A percentile compares a stretch with the other conserved stretches of the same genome.
phyloP scores from a whole-genome alignment of 37 sponge, comb jelly and placozoan species.

The Chondrilla cf. caribensis region DNA sequence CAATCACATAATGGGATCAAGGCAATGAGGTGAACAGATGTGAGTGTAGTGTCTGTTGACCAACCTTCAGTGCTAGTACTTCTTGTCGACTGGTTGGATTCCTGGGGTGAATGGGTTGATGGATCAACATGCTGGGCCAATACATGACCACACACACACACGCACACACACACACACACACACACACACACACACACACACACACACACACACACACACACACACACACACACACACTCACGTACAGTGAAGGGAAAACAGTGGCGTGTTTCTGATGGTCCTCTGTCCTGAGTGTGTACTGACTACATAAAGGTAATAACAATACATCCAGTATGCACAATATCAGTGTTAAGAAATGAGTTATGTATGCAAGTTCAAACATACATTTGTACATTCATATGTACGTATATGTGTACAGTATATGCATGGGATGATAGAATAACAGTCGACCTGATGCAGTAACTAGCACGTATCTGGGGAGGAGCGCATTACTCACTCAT shows the following conservation, averaged over 20 bases:
- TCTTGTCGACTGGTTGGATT: constrained; percentile 83
- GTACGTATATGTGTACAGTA: neutral
- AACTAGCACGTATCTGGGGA: no score
- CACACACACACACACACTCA: constrained; percentile 17
- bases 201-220: neutral
- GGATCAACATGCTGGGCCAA: no score
- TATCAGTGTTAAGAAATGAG: no score
- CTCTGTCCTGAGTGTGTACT: constrained; percentile 54
- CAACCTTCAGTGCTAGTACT: constrained; percentile 71
- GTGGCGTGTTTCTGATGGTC: constrained; percentile 85
- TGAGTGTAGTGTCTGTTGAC: no score
- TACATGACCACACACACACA: neutral
- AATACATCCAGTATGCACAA: no score
- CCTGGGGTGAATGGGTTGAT: no score
- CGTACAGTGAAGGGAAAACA: constrained; percentile 79
- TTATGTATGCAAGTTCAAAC: no score
- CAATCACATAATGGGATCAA: no score
- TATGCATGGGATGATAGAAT: neutral
- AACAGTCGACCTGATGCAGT: no score
- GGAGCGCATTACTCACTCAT: constrained; percentile 76
- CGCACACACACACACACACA: neutral
- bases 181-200: neutral
- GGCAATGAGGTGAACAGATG: no score
- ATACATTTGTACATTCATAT: neutral
- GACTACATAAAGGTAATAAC: constrained; percentile 28